phyloP scores from a whole-genome alignment of 2,797 vertebrate species.

The Luscinia megarhynchos region DNA sequence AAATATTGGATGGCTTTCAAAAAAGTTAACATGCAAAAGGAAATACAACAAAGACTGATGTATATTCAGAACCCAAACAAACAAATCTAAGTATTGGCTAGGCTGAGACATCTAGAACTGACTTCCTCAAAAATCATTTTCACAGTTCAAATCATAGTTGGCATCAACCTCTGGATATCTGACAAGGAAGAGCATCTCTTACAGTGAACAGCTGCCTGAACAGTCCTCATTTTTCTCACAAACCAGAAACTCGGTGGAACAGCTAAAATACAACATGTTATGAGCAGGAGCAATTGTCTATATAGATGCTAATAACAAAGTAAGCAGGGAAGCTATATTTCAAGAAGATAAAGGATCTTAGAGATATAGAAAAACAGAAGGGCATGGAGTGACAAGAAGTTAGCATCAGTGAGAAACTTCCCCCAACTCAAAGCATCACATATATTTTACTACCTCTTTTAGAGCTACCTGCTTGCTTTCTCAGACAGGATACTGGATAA shows the following conservation, averaged over 20 bases:
- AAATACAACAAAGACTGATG: neutral
- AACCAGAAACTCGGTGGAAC: neutral
- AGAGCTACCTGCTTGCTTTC: neutral
- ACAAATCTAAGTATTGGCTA: conserved; percentile 37
- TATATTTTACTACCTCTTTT: neutral
- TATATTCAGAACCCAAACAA: conserved; percentile 45
- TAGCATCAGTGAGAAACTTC: neutral
- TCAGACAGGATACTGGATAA: neutral
- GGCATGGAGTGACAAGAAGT: neutral
- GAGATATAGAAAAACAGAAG: neutral
- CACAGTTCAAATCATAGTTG: conserved; percentile 33
- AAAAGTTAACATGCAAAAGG: neutral
- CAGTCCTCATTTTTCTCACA: conserved; percentile 2
- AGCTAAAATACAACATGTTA: neutral
- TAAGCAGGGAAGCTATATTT: neutral
- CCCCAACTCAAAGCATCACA: neutral
- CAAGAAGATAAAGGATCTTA: neutral
- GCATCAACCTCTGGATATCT: conserved; percentile 21
- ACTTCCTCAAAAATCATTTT: conserved; percentile 15
- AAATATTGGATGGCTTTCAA: neutral
- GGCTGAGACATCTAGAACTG: conserved; percentile 43
- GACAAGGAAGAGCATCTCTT: conserved; percentile 1
- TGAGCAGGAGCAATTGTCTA: neutral
- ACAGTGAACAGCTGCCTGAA: conserved; percentile 27
- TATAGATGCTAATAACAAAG: neutral